phyloP scores from a whole-genome alignment of 2,888 invertebrate genomes.

The Ferrisia virgata region DNA sequence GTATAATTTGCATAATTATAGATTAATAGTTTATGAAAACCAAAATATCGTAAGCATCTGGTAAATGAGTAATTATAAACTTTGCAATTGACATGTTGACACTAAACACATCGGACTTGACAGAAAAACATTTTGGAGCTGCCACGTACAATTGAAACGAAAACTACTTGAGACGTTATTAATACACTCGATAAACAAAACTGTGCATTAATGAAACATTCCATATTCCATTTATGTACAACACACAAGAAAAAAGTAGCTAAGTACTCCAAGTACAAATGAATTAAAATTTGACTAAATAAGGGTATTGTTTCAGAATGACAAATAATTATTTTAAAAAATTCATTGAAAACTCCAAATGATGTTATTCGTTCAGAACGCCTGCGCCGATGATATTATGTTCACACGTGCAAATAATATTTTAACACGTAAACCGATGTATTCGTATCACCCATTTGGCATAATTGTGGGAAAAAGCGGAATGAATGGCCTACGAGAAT shows the following conservation, averaged over 20 bases:
- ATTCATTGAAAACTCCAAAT: not conserved
- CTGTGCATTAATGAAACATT: not conserved
- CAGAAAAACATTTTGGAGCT: not conserved
- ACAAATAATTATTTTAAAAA: not conserved
- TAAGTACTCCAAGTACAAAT: not conserved
- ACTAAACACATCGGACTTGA: not conserved
- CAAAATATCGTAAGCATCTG: not conserved
- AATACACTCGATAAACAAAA: not conserved
- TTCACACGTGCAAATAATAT: not conserved
- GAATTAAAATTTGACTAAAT: not conserved
- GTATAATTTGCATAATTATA: not conserved
- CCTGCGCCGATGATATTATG: not conserved
- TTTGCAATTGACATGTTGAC: not conserved
- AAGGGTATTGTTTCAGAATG: not conserved
- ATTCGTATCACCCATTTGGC: not conserved
- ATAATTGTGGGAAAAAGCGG: not conserved
- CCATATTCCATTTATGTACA: not conserved
- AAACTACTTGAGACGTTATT: not conserved
- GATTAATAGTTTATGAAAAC: not conserved
- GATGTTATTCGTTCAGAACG: not conserved
- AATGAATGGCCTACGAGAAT: not conserved
- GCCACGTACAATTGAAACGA: not conserved
- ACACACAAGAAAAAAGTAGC: not conserved
- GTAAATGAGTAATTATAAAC: not conserved
- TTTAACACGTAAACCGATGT: not conserved